Evolutionary conservation across 2,113 vertebrate species (phyloP), one percentile per base, ranked within the genome.

Genomic region (Cyprinodon tularosa): DNA sequence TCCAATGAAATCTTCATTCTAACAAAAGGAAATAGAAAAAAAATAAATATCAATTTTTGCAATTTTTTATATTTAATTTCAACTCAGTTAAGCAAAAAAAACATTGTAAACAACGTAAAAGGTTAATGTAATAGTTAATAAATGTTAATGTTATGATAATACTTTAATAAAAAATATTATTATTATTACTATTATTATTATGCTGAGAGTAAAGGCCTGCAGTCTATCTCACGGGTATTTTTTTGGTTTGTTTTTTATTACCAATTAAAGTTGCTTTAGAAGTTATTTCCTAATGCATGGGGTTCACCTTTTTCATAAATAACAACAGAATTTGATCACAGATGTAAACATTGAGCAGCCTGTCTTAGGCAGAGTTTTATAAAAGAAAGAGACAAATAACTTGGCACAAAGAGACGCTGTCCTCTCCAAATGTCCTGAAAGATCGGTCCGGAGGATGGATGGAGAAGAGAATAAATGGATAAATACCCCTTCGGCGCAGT

Each of bases 331-430:
- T 67, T 36, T 15, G 59, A 80, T 62, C 17, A n/a, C 17, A 45
- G 13, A 39, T 77, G n/a, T 53, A 77, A 86, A 84, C 72, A 82
- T 63, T 66, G n/a, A 53, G 59, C 10, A 67, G 39, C 57, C 66
- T 68, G 37, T 74, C 63, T 57, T 68, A 39, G 29, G 64, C 61
- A 36, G 53, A 69, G 47, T 83, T 84, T 72, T 81, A 82, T 79
- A 77, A 82, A 83, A 76, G 71, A 77, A 78, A 67, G 29, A 90
- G 84, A 90, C 66, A 76, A 68, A 91, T 91, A 13, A 74, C 71
- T 84, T 88, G 87, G 85, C 77, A 68, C 85, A 4, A 66, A 60
- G 65, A 72, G 75, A 80, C 82, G 60, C 78, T 29, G 67, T 64
- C 68, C 85, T 64, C 82, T 88, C 86, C 84, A 12, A 85, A 63